A percentile compares a stretch with the other conserved stretches of the same genome.
These are phyloP conservation scores for Podotricha telesiphe DNA, from an alignment of 2,888 invertebrate genomes.

Conservation along the genomic window DNA sequence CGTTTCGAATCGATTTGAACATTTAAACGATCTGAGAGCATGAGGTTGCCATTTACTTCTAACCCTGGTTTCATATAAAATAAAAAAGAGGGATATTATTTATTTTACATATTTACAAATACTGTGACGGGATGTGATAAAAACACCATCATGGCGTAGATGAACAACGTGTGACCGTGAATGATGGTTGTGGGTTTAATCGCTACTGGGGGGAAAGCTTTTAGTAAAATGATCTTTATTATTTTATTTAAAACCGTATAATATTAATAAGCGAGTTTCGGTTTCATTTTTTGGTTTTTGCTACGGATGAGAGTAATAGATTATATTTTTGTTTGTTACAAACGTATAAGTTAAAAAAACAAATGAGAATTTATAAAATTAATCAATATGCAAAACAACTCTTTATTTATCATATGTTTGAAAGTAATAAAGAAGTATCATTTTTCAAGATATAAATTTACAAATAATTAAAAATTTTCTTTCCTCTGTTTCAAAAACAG, in stretches of 20 bases:
- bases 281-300: no score
- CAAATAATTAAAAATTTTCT: no score
- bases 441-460: no score
- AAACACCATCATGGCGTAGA: not conserved
- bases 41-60: slow-evolving; percentile 10
- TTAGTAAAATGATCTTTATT: no score
- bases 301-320: no score
- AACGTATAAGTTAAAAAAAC: no score
- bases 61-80: slow-evolving; percentile 1
- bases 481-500: no score
- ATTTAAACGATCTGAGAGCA: slow-evolving; percentile 19
- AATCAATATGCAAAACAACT: not conserved
- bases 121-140: not conserved
- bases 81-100: not conserved
- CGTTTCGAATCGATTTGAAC: slow-evolving; percentile 17
- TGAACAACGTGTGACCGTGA: not conserved
- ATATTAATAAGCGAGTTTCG: no score
- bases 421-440: no score
- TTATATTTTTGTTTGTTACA: no score
- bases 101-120: not conserved
- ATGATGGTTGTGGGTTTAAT: not conserved
- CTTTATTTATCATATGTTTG: not conserved
- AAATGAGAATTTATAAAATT: not conserved
- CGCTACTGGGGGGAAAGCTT: no score
- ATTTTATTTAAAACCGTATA: no score